Evolutionary conservation across 2,797 vertebrate genomes (phyloP), one percentile per base, ranked within the genome.

Genomic region (Delichon dasypus): DNA sequence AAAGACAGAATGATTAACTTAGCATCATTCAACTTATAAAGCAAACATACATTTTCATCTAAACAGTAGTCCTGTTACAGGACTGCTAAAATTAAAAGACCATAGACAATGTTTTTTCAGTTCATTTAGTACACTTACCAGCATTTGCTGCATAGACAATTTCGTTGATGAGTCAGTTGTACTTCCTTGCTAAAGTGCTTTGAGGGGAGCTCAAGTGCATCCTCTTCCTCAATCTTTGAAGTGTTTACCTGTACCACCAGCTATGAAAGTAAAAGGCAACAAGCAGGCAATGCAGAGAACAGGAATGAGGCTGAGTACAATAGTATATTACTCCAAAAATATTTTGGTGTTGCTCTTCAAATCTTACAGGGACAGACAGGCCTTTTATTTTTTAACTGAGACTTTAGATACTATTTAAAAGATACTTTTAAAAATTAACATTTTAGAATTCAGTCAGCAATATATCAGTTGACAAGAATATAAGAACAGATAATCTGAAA

Each of bases 221-320:
- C 94, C 88, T 97, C 95, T 96, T 96, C 94, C 95, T 94, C 94
- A 96, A 27, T 94, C 95, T 96, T 95, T 96, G 95, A 95, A 95
- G 96, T 87, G 84, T 95, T 95, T 96, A 96, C 88, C 90, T 95
- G 88, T 95, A 95, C 92, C 95, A 92, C 74, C 95, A 93, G 73
- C 95, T 96, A 93, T 86, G 64, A 90, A 97, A 96, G 91, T 94
- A 96, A 96, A 96, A 97, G 83, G 94, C 88, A 97, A 96, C 75
- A 97, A 90, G 92, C 92, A 97, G 88, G 93, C 92, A 96, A 93
- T 86, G 72, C 78, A 96, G 76, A 96, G 85, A 95, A 95, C 85
- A 97, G 91, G 70, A 94, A 87, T 50, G 83, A 95, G 83, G 80
- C 77, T 22, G 22, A 93, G 84, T 76, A 95, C 80, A 95, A 60